Evolutionary conservation across 2,113 vertebrate species (phyloP).

Genomic region (Tinamus guttatus): DNA sequence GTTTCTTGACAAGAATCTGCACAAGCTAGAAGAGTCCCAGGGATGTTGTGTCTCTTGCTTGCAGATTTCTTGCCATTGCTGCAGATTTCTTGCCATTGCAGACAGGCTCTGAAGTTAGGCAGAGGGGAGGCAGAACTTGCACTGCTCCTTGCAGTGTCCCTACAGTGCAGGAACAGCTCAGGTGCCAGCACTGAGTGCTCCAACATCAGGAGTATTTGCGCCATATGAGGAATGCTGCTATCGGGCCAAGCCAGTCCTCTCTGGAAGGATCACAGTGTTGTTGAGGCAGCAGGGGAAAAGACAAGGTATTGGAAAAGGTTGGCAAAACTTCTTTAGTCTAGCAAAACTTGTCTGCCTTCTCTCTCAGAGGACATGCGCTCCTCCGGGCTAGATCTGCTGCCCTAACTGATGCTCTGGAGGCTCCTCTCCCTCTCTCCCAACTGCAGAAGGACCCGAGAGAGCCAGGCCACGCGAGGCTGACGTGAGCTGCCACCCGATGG

Average conservation of each 20-base stretch:
- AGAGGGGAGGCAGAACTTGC: fast-evolving
- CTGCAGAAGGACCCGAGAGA: fast-evolving
- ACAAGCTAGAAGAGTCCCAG: neutral
- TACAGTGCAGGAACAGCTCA: neutral
- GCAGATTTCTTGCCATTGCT: neutral
- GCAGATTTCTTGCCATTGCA: neutral
- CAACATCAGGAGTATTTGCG: neutral
- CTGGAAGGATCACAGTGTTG: fast-evolving
- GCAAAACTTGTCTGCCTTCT: neutral
- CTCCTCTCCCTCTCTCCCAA: neutral
- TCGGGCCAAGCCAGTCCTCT: neutral
- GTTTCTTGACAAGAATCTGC: neutral
- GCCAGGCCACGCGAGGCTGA: neutral
- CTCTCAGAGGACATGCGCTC: neutral
- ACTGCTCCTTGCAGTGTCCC: no score
- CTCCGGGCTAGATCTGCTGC: neutral
- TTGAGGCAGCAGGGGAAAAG: neutral
- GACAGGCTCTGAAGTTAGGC: neutral
- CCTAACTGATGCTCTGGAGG: neutral
- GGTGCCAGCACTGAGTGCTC: fast-evolving
- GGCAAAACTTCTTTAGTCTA: neutral
- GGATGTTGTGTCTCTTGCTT: neutral
- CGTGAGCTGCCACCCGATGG: neutral
- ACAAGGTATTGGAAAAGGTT: neutral
- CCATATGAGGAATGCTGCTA: neutral